Conservation (phyloP, 2,113 vertebrate genomes). For the Hypocryptadius cinnamomeus region DNA sequence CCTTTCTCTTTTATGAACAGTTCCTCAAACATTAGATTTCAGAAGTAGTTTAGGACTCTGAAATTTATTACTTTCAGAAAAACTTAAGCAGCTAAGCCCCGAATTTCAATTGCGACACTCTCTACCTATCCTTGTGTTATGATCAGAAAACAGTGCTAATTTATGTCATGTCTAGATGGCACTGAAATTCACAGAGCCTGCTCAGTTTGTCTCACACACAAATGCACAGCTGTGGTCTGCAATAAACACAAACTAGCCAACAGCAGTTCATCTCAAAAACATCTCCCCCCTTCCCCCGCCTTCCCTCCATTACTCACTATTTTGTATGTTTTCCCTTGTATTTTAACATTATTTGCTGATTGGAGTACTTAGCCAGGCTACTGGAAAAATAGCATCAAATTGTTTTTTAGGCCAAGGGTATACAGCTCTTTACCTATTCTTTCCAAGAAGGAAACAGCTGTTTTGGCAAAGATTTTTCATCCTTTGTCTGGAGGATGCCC, state of each 20-base stretch:
- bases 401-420: background rate
- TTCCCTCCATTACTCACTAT: background rate
- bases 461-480: background rate
- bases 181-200: background rate
- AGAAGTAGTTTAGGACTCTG: background rate
- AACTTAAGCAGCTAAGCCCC: background rate
- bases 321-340: background rate
- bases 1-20: background rate
- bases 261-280: background rate
- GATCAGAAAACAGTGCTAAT: background rate
- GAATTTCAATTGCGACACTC: background rate
- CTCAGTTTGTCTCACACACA: background rate
- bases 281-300: background rate
- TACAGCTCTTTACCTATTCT: background rate
- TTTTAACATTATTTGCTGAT: background rate
- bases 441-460: background rate
- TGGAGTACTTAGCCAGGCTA: background rate
- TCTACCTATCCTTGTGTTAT: background rate
- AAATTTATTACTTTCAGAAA: background rate
- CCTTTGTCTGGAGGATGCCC: background rate
- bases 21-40: background rate
- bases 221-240: background rate
- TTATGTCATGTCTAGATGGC: background rate
- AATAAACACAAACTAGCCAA: background rate
- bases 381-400: background rate